phyloP scores from a whole-genome alignment of 2,113 vertebrate species.

The Pagrus major region DNA sequence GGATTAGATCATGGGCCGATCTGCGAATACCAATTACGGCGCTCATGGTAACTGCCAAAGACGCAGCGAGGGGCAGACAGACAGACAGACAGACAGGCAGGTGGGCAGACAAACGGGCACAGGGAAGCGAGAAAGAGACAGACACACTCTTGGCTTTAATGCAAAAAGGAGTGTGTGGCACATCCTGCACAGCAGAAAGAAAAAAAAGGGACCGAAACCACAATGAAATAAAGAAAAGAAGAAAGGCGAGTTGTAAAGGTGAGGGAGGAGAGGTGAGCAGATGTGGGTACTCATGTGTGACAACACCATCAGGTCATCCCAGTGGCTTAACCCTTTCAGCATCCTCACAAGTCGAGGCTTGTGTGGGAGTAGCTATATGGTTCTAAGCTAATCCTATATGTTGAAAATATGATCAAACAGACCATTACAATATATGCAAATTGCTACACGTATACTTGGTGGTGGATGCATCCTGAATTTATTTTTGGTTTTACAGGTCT shows the following conservation, averaged over 20 bases:
- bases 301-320: constrained; percentile 58
- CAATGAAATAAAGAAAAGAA: constrained; percentile 22
- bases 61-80: constrained; percentile 48
- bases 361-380: neutral
- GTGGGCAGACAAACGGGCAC: constrained; percentile 43
- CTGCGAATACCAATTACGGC: constrained; percentile 67
- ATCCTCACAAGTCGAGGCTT: neutral
- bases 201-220: neutral
- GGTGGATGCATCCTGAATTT: constrained; percentile 20
- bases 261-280: constrained; percentile 45
- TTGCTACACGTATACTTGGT: neutral
- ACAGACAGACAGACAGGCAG: constrained; percentile 31
- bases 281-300: constrained; percentile 53
- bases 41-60: constrained; percentile 63
- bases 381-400: neutral
- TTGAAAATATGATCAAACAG: constrained; percentile 26
- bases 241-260: constrained; percentile 26
- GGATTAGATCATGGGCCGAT: constrained; percentile 62
- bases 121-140: neutral
- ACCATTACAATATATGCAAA: constrained; percentile 12
- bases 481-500: constrained; percentile 21
- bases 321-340: constrained; percentile 46
- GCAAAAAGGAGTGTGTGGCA: constrained; percentile 2
- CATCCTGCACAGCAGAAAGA: neutral
- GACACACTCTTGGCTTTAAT: neutral